Percentiles rank a stretch among this genome's conserved stretches.
phyloP scores from a whole-genome alignment of 2,888 invertebrate species.

The Sarcophaga rosellei region DNA sequence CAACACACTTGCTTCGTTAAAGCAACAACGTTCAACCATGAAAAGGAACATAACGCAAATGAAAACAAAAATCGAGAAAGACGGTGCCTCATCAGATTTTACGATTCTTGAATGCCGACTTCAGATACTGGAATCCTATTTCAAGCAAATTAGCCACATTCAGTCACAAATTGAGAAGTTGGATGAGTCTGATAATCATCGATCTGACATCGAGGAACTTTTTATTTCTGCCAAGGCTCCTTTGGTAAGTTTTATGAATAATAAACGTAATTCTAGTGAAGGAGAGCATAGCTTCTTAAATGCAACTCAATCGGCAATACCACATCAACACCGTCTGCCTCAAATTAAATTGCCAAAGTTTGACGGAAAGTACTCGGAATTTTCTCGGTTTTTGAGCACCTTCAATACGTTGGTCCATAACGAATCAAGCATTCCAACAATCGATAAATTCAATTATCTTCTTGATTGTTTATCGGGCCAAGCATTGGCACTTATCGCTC shows the following conservation, averaged over 20 bases:
- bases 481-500: constrained; percentile 37
- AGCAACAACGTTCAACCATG: constrained; percentile 43
- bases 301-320: neutral
- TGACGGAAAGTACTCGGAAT: neutral
- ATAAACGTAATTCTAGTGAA: neutral
- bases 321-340: constrained; percentile 11
- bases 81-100: constrained; percentile 9
- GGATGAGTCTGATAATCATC: neutral
- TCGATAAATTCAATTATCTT: neutral
- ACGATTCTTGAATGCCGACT: constrained; percentile 48
- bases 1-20: constrained; percentile 3
- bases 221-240: neutral
- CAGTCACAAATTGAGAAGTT: constrained; percentile 2
- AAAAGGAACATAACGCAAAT: constrained; percentile 43
- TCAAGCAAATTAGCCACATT: constrained; percentile 50
- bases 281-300: neutral
- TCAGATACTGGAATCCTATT: constrained; percentile 2
- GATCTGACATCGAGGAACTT: neutral
- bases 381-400: constrained; percentile 5
- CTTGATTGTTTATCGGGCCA: constrained; percentile 33
- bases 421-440: too few species aligned
- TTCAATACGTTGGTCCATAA: neutral
- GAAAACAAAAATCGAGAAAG: constrained; percentile 40
- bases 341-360: constrained; percentile 11
- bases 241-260: neutral